Percentiles rank a stretch among this genome's conserved stretches.
Evolutionary conservation across 1,140 invertebrate species (phyloP).

Genomic region (Cyrtorhinus lividipennis): DNA sequence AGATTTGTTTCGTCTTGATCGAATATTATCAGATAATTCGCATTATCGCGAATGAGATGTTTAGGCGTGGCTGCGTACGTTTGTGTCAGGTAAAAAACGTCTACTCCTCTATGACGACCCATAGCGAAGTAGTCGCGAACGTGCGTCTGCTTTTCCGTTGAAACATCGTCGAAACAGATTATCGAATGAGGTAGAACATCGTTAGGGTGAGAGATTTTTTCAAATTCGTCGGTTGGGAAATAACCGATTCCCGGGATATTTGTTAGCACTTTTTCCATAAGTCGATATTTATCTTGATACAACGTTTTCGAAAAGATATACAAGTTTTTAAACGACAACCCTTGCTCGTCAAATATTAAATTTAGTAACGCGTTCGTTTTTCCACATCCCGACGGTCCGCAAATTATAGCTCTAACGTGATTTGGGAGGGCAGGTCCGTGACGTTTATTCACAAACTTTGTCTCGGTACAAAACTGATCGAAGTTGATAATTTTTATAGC

Average conservation of each 20-base stretch:
- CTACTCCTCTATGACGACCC: neutral
- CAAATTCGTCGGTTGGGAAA: neutral
- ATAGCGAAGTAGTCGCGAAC: neutral
- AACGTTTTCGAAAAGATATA: neutral
- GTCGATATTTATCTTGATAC: neutral
- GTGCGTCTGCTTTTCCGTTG: neutral
- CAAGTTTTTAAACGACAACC: neutral
- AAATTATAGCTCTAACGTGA: slow-evolving; percentile 25
- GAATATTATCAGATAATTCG: neutral
- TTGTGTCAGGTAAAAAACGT: neutral
- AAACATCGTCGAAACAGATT: neutral
- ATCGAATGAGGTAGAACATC: neutral
- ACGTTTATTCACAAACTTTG: too few relatives aligned
- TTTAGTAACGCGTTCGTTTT: slow-evolving; percentile 30
- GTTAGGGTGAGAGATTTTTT: neutral
- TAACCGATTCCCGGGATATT: neutral
- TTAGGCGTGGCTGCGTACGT: neutral
- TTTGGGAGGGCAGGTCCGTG: slow-evolving; percentile 23
- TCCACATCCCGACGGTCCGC: slow-evolving; percentile 27
- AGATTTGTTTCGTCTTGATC: neutral
- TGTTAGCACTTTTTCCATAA: neutral
- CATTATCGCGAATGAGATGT: neutral
- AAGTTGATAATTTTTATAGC: too few relatives aligned
- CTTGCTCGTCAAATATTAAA: slow-evolving; percentile 3
- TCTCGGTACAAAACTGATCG: too few relatives aligned